phyloP scores from a whole-genome alignment of 1,140 invertebrate genomes.

The Ctenoplectra terminalis region DNA sequence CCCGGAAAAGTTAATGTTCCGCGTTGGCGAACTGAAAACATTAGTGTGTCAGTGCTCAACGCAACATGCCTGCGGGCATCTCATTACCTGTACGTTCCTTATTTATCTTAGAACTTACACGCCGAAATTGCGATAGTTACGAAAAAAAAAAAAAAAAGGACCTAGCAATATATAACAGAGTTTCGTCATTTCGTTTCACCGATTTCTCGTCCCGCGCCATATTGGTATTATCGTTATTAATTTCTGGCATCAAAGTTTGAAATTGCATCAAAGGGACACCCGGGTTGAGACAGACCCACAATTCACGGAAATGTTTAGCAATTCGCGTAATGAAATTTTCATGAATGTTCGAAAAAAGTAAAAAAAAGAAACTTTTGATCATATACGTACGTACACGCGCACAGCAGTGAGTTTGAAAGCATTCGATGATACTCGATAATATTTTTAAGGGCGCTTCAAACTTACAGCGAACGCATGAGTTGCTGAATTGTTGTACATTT shows the following conservation, averaged over 20 bases:
- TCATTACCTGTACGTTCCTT: conserved; percentile 30
- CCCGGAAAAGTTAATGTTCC: conserved; percentile 53
- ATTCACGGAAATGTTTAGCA: conserved; percentile 3
- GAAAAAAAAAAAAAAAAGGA: neutral
- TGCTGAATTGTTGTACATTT: neutral
- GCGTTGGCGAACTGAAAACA: conserved; percentile 29
- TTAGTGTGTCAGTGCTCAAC: conserved; percentile 29
- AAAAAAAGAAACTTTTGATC: neutral
- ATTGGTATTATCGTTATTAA: conserved; percentile 15
- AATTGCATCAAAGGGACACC: neutral
- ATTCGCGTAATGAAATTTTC: conserved; percentile 12
- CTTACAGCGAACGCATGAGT: neutral
- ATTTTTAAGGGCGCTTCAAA: neutral
- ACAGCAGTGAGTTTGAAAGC: neutral
- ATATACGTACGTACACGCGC: neutral
- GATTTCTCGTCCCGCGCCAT: neutral
- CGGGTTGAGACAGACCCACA: neutral
- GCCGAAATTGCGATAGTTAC: conserved; percentile 37
- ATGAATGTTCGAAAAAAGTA: neutral
- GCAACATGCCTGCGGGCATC: conserved; percentile 38
- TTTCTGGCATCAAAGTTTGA: conserved; percentile 2
- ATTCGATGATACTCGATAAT: neutral
- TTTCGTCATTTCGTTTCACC: neutral
- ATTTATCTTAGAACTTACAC: conserved; percentile 34
- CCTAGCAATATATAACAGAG: neutral